Evolutionary conservation across 1,140 invertebrate species (phyloP), one percentile per base, ranked within the genome.

Genomic region (Drosophila virilis): DNA sequence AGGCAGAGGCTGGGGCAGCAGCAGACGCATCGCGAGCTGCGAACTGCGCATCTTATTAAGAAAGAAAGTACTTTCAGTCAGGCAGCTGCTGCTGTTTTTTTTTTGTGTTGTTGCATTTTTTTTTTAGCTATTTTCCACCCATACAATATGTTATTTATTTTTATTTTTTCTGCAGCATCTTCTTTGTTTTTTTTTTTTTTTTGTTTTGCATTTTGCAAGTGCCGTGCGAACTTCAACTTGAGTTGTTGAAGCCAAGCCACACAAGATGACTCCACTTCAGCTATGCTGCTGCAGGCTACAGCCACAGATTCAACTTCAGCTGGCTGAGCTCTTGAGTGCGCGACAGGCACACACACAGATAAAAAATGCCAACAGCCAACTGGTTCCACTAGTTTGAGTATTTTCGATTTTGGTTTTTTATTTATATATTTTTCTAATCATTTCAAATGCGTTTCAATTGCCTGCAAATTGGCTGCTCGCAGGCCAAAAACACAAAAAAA

Each of bases 61-160:
- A 88, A 88, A 88, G 84, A 88, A 88, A 88, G 84, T 88, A 88
- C 80, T 89, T 89, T 86, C 82, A 73, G 82, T 86, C 82, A 86
- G 83, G 67, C 83, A 86, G 68, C 71, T 81, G 78, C 59, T 81
- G 69, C 60, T 67, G 72, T 50, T 50, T 68, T 22, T 22, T 22
- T 1, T 22, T 17, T 17, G 43, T 65, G 59, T 50, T 55, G 58
- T 15, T 69, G 71, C 65, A 75, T 70, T 78, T 17, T 17, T 17
- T 75, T 69, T 80, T 79, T 75, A 57, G 48, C 59, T 68, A 72
- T 82, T 84, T 81, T 70, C 51, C 67, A 76, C 81, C 67, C 64
- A 66, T 77, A 69, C 62, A 79, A 73, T 70, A 83, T 82, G 61
- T 65, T 65, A 54, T 77, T 80, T 74, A 60, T 67, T 68, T 76